A percentile compares a stretch with the other conserved stretches of the same genome.
These are phyloP conservation scores for Napeogenes inachia DNA, from an alignment of 2,888 invertebrate genomes.

Conservation along the genomic window DNA sequence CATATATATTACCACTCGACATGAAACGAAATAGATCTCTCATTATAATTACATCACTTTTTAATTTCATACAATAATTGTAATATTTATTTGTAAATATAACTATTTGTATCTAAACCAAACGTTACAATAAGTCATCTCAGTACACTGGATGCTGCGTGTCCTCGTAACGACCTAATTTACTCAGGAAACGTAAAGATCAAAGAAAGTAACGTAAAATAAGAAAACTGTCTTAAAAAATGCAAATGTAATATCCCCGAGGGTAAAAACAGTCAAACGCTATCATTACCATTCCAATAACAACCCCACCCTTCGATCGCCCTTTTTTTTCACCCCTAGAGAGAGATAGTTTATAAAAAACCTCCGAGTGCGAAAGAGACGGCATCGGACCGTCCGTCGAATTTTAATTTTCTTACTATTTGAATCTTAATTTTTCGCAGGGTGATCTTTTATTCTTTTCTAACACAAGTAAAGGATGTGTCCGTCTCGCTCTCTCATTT, in stretches of 20 bases:
- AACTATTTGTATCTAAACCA: too few species aligned
- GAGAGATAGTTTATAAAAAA: conserved; percentile 35
- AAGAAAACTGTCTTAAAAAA: conserved; percentile 28
- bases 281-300: conserved; percentile 62
- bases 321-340: conserved; percentile 2
- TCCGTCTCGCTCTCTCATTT: conserved; percentile 53
- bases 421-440: conserved; percentile 77
- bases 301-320: conserved; percentile 35
- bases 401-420: conserved; percentile 78
- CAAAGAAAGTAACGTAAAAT: background rate
- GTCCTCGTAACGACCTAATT: too few species aligned
- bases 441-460: conserved; percentile 51
- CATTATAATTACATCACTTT: too few species aligned
- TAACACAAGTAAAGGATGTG: conserved; percentile 31
- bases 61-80: too few species aligned
- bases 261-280: conserved; percentile 38
- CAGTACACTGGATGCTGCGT: too few species aligned
- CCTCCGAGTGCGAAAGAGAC: conserved; percentile 35
- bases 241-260: conserved; percentile 31
- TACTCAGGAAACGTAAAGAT: background rate
- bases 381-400: conserved; percentile 60
- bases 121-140: too few species aligned
- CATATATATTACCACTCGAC: too few species aligned
- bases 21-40: too few species aligned
- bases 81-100: too few species aligned